phyloP scores from a whole-genome alignment of 2,797 vertebrate genomes.

The Micrastur ruficollis region DNA sequence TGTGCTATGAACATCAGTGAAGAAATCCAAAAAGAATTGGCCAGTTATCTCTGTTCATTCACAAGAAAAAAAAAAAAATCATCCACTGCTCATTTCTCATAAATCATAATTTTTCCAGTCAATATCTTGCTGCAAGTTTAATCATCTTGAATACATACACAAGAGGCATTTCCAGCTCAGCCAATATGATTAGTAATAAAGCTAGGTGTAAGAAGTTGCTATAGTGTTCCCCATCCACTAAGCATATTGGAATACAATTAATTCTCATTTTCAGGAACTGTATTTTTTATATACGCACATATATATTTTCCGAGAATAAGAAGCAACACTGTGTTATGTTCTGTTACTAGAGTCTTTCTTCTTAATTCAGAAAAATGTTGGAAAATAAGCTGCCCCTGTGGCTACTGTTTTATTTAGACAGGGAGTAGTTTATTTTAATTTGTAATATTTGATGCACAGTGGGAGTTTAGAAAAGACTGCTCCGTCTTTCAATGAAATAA shows the following conservation, averaged over 20 bases:
- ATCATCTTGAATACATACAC: slow-evolving; percentile 18
- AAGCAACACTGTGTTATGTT: not conserved
- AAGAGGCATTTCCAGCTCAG: slow-evolving; percentile 26
- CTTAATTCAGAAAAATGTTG: slow-evolving; percentile 52
- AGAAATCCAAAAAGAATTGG: not conserved
- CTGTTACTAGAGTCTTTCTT: not conserved
- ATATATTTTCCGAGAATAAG: not conserved
- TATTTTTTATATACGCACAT: not conserved
- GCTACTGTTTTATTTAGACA: slow-evolving; percentile 28
- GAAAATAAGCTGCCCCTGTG: slow-evolving; percentile 15
- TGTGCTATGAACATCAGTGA: not conserved
- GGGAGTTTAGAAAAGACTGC: slow-evolving; percentile 27
- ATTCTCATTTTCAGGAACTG: slow-evolving; percentile 12
- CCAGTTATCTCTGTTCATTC: not conserved
- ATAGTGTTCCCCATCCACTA: not conserved
- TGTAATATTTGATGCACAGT: slow-evolving; percentile 50
- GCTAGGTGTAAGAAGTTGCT: not conserved
- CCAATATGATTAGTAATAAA: slow-evolving; percentile 33
- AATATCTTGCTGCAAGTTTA: slow-evolving; percentile 30
- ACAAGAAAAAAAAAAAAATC: not conserved
- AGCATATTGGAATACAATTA: slow-evolving; percentile 11
- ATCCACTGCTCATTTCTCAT: slow-evolving; percentile 9
- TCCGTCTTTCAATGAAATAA: slow-evolving; percentile 40
- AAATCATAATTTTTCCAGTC: slow-evolving; percentile 25
- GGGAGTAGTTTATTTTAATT: slow-evolving; percentile 60